Evolutionary conservation across 2,797 vertebrate genomes (phyloP).

Genomic region (Melanotaenia parkinsoni): DNA sequence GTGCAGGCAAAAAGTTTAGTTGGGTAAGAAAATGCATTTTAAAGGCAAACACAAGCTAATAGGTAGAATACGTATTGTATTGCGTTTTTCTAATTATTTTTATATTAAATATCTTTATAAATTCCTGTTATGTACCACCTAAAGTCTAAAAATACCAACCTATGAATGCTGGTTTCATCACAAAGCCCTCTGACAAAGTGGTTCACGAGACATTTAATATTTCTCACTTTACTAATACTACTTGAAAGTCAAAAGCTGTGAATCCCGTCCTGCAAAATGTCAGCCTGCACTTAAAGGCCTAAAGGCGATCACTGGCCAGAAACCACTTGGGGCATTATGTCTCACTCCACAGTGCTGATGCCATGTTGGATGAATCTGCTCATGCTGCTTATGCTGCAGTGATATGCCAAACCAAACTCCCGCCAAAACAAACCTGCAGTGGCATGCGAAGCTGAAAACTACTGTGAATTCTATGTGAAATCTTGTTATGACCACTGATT

Average conservation of each 20-base stretch:
- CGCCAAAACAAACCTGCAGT: conserved; percentile 48
- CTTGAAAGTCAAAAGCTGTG: conserved; percentile 31
- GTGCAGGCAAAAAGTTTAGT: neutral
- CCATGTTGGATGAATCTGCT: conserved; percentile 32
- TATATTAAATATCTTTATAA: neutral
- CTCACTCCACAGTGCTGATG: conserved; percentile 27
- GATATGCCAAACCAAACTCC: conserved; percentile 23
- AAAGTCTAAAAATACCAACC: neutral
- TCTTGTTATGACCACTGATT: conserved; percentile 13
- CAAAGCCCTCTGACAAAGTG: neutral
- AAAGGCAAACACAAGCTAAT: neutral
- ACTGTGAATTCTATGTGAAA: conserved; percentile 27
- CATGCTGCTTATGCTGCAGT: conserved; percentile 22
- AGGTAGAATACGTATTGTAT: neutral
- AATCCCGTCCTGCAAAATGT: conserved; percentile 39
- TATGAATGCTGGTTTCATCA: neutral
- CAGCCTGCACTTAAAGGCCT: conserved; percentile 31
- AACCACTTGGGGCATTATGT: conserved; percentile 30
- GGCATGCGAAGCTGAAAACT: conserved; percentile 29
- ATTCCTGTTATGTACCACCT: neutral
- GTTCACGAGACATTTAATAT: conserved; percentile 16
- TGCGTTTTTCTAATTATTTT: neutral
- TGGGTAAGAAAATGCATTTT: neutral
- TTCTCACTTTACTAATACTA: conserved; percentile 15
- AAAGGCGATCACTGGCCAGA: conserved; percentile 15